Base-by-base conservation (phyloP, 2,113 vertebrate genomes). In the Perca fluviatilis region DNA sequence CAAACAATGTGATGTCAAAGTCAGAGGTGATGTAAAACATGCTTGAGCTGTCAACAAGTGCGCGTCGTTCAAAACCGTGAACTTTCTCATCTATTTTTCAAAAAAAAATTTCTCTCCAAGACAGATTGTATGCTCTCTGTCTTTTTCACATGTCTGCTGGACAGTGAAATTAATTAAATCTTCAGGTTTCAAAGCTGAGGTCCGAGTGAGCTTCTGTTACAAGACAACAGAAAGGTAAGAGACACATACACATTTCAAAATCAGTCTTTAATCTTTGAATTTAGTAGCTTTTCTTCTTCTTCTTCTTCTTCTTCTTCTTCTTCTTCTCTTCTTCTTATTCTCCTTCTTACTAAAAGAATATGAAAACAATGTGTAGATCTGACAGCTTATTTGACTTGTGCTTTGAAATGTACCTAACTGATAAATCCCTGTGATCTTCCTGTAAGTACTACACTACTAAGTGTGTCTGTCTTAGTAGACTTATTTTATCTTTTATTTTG, bases 161-260 rank as follows among this genome's bases (percentile, higher is more conserved):
- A 83, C 64, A 83, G 78, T 43, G 62, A 91, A 73, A 74, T 27
- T 71, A 47, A 65, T 21, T 5, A 0, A 50, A 18, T 18, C 57
- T 70, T 58, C 14, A 78, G 6, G 64, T 78, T 77, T 77, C 65
- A 62, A 25, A 82, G 61, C 83, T 33, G 84, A 51, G 67, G 63
- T 73, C 61, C 27, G 15, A 82, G 80, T 67, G 69, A 86, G 56
- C 66, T 46, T 69, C 73, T 61, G 50, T 46, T 47, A 53, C 58
- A 60, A 57, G 74, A 61, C 75, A 63, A 53, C 80, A 72, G 46
- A 64, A 79, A 92, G 92, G 92, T 93, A 88, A 85, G 90, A 82
- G 50, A 66, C 47, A 43, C 67, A 30, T 0, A 40, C 47, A 62
- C 30, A 69, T 10, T 16, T 47, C 15, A 6, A 75, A 82, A 50